These are phyloP conservation scores for Rhyacichthys aspro DNA, from an alignment of 2,797 vertebrate genomes.

Conservation along the genomic window DNA sequence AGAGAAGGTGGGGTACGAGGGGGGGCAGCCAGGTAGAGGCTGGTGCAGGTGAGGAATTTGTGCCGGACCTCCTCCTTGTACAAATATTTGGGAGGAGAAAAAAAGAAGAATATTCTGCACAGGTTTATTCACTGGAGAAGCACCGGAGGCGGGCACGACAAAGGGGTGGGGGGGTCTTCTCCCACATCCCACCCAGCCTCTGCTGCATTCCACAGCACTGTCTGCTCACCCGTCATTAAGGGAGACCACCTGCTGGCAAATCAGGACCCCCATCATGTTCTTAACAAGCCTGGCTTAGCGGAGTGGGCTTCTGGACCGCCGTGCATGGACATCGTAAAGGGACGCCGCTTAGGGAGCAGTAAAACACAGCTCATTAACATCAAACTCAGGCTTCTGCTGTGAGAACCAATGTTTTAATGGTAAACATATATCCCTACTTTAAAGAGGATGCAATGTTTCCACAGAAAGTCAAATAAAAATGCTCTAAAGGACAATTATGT, in stretches of 20 bases:
- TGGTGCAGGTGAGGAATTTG: conserved; percentile 64
- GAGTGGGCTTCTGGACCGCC: conserved; percentile 49
- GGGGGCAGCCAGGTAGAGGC: conserved; percentile 56
- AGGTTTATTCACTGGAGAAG: conserved; percentile 47
- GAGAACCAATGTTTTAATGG: conserved; percentile 11
- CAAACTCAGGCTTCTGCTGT: conserved; percentile 41
- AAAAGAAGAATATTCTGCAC: conserved; percentile 41
- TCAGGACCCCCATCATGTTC: conserved; percentile 71
- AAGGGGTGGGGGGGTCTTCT: conserved; percentile 21
- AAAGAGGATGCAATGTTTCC: not conserved
- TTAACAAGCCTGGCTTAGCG: conserved; percentile 61
- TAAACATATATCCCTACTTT: not conserved
- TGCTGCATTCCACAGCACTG: conserved; percentile 65
- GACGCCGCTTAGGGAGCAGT: conserved; percentile 32
- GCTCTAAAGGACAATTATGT: no score
- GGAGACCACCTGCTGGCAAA: conserved; percentile 74
- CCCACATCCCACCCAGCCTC: conserved; percentile 68
- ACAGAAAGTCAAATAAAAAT: no score
- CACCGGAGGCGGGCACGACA: conserved; percentile 26
- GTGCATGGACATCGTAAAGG: conserved; percentile 54
- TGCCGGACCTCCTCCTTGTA: conserved; percentile 71
- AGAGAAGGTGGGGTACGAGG: conserved; percentile 25
- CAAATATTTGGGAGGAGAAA: conserved; percentile 66
- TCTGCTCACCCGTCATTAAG: conserved; percentile 72
- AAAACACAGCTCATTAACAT: conserved; percentile 53